phyloP scores from a whole-genome alignment of 2,113 vertebrate genomes.

The Muscicapa adusta region DNA sequence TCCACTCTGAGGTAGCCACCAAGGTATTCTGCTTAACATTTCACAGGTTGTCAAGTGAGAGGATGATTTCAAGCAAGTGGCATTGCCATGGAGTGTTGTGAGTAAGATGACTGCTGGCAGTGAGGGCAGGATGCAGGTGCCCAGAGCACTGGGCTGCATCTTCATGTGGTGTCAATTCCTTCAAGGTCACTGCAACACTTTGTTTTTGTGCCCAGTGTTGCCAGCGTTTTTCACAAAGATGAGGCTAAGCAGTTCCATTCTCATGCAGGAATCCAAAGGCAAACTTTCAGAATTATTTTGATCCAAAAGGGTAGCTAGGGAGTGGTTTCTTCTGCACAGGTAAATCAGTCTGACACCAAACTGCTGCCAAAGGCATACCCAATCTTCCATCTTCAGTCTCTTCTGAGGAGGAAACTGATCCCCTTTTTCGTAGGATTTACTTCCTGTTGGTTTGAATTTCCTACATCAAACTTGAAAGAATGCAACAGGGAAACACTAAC shows the following conservation, averaged over 20 bases:
- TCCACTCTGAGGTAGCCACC: background rate
- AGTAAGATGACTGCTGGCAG: background rate
- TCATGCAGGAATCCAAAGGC: background rate
- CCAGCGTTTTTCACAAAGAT: background rate
- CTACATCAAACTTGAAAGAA: background rate
- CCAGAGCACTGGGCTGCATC: background rate
- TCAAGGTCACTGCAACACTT: background rate
- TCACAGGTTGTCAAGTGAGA: background rate
- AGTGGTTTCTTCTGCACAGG: background rate
- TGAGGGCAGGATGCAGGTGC: fast-evolving
- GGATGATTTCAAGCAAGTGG: background rate
- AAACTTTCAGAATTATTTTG: background rate
- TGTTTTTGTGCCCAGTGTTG: background rate
- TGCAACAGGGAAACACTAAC: background rate
- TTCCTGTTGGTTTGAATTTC: background rate
- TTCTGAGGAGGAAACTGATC: background rate
- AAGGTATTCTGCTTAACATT: background rate
- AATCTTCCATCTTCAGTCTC: background rate
- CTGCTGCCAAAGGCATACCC: background rate
- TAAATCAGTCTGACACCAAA: background rate
- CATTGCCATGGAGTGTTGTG: background rate
- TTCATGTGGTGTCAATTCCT: fast-evolving
- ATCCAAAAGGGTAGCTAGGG: background rate
- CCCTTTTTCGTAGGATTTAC: background rate
- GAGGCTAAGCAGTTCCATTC: background rate